A percentile compares a stretch with the other conserved stretches of the same genome.
These are phyloP conservation scores for Leuciscus waleckii DNA, from an alignment of 2,797 vertebrate species.

Conservation along the genomic window DNA sequence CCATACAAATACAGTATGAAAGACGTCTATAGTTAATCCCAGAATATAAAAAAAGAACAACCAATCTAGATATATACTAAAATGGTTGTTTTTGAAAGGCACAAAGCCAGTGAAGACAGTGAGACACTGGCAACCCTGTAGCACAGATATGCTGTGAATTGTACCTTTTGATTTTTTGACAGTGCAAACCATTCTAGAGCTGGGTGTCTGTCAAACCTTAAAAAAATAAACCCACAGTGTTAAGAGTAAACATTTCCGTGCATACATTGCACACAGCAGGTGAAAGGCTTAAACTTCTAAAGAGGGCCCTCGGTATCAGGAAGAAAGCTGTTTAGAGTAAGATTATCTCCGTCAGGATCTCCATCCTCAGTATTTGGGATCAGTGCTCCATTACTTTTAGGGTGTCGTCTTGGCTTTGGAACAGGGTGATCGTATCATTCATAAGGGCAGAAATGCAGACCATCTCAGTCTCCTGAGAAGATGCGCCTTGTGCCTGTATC, in stretches of 20 bases:
- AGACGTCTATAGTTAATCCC: neutral
- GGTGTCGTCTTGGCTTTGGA: constrained; percentile 33
- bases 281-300: neutral
- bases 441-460: constrained; percentile 82
- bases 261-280: neutral
- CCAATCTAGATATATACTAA: neutral
- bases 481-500: constrained; percentile 53
- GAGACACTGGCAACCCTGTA: neutral
- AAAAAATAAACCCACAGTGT: neutral
- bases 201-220: neutral
- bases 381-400: constrained; percentile 49
- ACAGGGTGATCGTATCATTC: constrained; percentile 63
- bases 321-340: constrained; percentile 84
- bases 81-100: neutral
- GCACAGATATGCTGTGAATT: neutral
- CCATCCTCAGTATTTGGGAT: constrained; percentile 54
- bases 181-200: neutral
- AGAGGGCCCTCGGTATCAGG: constrained; percentile 63
- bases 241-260: neutral
- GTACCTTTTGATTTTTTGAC: neutral
- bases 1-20: neutral
- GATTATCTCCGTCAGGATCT: constrained; percentile 71
- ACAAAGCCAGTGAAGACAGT: neutral
- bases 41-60: neutral
- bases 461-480: constrained; percentile 78